A percentile compares a stretch with the other conserved stretches of the same genome.
phyloP scores from a whole-genome alignment of 2,113 vertebrate species.

The Willisornis vidua region DNA sequence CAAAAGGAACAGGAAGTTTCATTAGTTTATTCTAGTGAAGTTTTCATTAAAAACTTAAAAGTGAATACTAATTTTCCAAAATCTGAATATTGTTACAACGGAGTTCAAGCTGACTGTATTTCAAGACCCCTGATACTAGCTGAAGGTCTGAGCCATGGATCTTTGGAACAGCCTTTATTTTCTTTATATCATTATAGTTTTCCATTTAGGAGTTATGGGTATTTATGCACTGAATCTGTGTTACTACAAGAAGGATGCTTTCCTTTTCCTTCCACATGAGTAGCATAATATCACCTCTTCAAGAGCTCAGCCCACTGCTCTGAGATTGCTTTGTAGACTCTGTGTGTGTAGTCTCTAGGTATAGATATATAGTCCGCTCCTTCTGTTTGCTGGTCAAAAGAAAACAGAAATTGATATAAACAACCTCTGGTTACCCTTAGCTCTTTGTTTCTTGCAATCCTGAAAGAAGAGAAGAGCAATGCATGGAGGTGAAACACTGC shows the following conservation, averaged over 20 bases:
- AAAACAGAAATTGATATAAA: not conserved
- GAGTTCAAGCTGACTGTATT: not conserved
- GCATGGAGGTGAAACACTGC: not conserved
- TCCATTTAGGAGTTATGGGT: not conserved
- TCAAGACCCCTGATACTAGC: not conserved
- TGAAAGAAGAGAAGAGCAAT: not conserved
- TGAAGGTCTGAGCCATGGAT: not conserved
- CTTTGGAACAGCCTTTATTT: not conserved
- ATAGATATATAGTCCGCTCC: not conserved
- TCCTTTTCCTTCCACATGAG: not conserved
- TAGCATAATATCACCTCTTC: not conserved
- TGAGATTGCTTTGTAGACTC: not conserved
- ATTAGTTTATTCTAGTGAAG: not conserved
- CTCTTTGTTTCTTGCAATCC: not conserved
- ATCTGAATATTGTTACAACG: not conserved
- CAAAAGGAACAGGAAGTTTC: not conserved
- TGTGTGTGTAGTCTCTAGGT: not conserved
- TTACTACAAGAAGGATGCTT: not conserved
- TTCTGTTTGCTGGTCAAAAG: not conserved
- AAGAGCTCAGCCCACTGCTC: not conserved
- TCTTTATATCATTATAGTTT: not conserved
- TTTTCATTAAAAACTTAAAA: not conserved
- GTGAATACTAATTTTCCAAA: not conserved
- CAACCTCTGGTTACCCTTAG: slow-evolving; percentile 4
- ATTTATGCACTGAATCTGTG: not conserved